phyloP scores from a whole-genome alignment of 2,113 vertebrate species.

The Nerophis ophidion region DNA sequence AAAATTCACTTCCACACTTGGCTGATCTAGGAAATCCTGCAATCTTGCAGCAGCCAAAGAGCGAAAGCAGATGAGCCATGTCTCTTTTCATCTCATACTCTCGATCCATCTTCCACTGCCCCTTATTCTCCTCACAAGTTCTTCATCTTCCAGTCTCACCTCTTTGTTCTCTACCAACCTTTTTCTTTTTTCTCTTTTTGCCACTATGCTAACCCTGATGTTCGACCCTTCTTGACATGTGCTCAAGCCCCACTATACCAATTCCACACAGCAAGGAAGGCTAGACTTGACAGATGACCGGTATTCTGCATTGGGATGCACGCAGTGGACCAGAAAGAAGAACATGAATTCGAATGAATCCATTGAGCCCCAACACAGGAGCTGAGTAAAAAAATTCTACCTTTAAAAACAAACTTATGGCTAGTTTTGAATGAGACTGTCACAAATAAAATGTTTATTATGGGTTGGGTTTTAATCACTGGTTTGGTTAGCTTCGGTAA shows the following conservation, averaged over 20 bases:
- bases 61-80: slow-evolving; percentile 67
- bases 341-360: not conserved
- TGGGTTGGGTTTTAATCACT: no score
- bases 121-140: slow-evolving; percentile 26
- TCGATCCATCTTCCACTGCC: slow-evolving; percentile 43
- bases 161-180: slow-evolving; percentile 45
- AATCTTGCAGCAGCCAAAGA: slow-evolving; percentile 57
- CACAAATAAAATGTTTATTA: no score
- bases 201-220: slow-evolving; percentile 24
- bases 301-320: slow-evolving; percentile 41
- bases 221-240: slow-evolving; percentile 46
- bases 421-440: not conserved
- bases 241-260: slow-evolving; percentile 47
- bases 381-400: not conserved
- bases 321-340: slow-evolving; percentile 8
- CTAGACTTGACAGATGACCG: slow-evolving; percentile 35
- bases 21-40: slow-evolving; percentile 70
- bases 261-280: slow-evolving; percentile 44
- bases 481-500: no score
- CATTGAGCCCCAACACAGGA: not conserved
- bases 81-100: slow-evolving; percentile 49
- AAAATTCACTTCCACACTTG: slow-evolving; percentile 69
- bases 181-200: slow-evolving; percentile 13
- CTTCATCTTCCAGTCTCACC: slow-evolving; percentile 26
- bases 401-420: not conserved